Percentiles rank a stretch among this genome's conserved stretches.
Conservation (phyloP, 2,113 vertebrate genomes). For the Zapornia atra region DNA sequence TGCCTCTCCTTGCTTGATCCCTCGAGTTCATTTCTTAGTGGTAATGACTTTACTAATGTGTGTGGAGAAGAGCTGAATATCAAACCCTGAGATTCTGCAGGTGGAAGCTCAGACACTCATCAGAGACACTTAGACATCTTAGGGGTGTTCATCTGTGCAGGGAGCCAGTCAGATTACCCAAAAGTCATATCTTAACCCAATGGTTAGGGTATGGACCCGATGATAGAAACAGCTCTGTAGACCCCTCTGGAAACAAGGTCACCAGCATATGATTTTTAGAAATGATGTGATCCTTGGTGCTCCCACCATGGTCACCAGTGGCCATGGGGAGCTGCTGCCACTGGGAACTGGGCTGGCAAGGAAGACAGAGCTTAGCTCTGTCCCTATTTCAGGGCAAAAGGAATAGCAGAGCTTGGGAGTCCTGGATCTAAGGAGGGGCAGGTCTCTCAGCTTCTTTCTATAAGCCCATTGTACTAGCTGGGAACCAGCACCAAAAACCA, state of each 20-base stretch:
- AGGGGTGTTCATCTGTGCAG: not conserved
- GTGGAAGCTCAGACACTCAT: not conserved
- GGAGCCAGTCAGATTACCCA: not conserved
- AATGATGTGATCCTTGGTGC: not conserved
- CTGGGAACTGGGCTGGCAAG: not conserved
- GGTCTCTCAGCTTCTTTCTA: not conserved
- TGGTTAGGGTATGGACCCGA: not conserved
- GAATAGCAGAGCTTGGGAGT: not conserved
- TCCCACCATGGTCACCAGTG: not conserved
- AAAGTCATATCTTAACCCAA: not conserved
- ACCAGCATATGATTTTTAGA: not conserved
- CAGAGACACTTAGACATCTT: not conserved
- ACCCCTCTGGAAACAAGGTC: not conserved
- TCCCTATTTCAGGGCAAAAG: not conserved
- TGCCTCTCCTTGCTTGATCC: not conserved
- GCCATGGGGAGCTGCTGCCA: not conserved
- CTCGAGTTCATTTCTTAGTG: not conserved
- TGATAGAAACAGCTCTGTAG: not conserved
- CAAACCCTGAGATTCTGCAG: not conserved
- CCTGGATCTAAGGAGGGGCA: not conserved
- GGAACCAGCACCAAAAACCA: not conserved
- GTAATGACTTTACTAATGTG: not conserved
- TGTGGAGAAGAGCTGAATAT: not conserved
- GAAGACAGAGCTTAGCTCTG: not conserved
- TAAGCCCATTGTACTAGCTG: not conserved